Evolutionary conservation across 1,140 invertebrate species (phyloP).

Genomic region (Halotydeus destructor): DNA sequence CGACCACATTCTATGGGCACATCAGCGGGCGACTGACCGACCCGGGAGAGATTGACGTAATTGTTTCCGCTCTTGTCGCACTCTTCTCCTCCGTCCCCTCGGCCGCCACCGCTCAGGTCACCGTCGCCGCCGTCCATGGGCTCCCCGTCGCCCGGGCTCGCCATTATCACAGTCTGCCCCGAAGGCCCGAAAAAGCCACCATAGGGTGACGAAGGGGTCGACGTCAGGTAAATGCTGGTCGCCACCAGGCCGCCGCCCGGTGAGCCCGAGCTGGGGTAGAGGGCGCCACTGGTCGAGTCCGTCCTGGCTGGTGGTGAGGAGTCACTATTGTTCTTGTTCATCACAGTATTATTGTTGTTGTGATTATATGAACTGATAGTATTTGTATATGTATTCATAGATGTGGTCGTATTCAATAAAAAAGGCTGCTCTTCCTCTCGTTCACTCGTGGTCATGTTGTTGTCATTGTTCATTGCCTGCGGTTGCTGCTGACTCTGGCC

Average conservation of each 20-base stretch:
- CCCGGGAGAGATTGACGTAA: background rate
- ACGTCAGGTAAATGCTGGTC: too few species aligned
- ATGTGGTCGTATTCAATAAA: slow-evolving; percentile 21
- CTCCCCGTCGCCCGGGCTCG: background rate
- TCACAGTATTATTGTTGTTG: slow-evolving; percentile 1
- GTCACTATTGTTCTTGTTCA: background rate
- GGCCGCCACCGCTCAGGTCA: slow-evolving; percentile 11
- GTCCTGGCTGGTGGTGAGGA: background rate
- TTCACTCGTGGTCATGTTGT: slow-evolving; percentile 2
- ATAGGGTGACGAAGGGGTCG: slow-evolving; percentile 1
- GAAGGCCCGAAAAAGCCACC: background rate
- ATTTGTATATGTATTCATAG: slow-evolving; percentile 21
- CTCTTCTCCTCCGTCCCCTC: slow-evolving; percentile 6
- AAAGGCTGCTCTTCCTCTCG: slow-evolving; percentile 14
- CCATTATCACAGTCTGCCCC: slow-evolving; percentile 8
- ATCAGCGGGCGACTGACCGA: background rate
- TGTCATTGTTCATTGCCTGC: background rate
- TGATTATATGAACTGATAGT: slow-evolving; percentile 20
- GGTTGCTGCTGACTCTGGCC: too few species aligned
- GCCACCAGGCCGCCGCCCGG: slow-evolving; percentile 4
- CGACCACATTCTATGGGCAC: slow-evolving; percentile 19
- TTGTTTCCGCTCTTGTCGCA: background rate
- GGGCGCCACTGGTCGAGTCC: background rate
- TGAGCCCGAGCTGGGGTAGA: slow-evolving; percentile 5
- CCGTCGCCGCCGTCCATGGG: slow-evolving; percentile 9